Conservation (phyloP, 2,113 vertebrate genomes). For the Naja naja region DNA sequence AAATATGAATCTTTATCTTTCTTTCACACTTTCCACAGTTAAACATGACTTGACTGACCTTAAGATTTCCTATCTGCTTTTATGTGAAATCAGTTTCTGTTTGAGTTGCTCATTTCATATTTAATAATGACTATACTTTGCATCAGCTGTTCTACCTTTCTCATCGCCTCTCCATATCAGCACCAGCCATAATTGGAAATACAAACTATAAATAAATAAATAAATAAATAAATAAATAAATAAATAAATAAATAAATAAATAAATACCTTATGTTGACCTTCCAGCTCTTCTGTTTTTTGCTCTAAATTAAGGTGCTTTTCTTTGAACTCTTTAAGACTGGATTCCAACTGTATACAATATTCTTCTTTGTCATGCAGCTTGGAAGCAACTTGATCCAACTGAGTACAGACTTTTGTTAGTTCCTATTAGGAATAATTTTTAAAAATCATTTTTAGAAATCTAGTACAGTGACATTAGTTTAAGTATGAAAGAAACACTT, state of each 20-base stretch:
- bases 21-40: neutral
- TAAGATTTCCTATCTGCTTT: neutral
- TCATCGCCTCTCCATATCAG: neutral
- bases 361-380: conserved; percentile 85
- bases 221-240: conserved; percentile 38
- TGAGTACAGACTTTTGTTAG: conserved; percentile 83
- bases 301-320: conserved; percentile 84
- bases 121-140: neutral
- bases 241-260: neutral
- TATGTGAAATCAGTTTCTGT: neutral
- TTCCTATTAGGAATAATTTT: conserved; percentile 76
- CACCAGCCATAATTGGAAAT: neutral
- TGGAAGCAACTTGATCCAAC: conserved; percentile 79
- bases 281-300: conserved; percentile 84
- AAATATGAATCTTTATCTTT: neutral
- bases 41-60: neutral
- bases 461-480: neutral
- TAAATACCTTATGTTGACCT: conserved; percentile 86
- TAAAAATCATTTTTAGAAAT: neutral
- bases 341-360: conserved; percentile 84
- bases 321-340: conserved; percentile 86
- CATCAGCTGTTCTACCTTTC: neutral
- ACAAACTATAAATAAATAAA: neutral
- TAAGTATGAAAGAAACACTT: neutral
- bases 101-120: neutral